Evolutionary conservation across 2,797 vertebrate species (phyloP), one percentile per base, ranked within the genome.

Genomic region (Halcyon badia): DNA sequence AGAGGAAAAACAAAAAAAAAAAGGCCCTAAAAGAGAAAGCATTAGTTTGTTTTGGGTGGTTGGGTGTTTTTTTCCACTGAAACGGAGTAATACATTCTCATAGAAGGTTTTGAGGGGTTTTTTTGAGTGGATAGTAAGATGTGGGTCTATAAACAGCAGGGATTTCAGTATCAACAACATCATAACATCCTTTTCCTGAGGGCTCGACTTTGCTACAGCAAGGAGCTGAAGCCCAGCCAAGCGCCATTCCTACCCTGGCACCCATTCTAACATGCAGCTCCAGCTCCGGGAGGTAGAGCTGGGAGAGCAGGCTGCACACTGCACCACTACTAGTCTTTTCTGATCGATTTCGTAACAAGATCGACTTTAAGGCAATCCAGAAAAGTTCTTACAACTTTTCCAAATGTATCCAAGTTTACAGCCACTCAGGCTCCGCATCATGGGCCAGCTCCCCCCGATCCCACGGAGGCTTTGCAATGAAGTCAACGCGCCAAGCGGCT

Each of bases 221-320:
- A 21, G 4, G 22, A 24, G 20, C 35, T 9, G 37, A 37, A 70
- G 57, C 21, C 41, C 37, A 26, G 31, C 9, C 1, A 1, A 39
- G 35, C 12, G 0, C 10, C 14, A 6, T 15, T 58, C 17, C 31
- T 58, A 16, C 28, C 37, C 39, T 14, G 12, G 46, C 11, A 57
- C 31, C 41, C 2, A 4, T 4, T n/a, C 19, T 10, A 33, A 10
- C 0, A 9, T 2, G 2, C 1, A 4, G 12, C 30, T 61, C 22
- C 13, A 15, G 3, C 16, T 11, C 8, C 7, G 17, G 10, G 30
- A 54, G 30, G 77, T 25, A 56, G 49, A 10, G 42, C 46, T 52
- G 41, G 30, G 46, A 14, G 8, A 15, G 30, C 19, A 5, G 18
- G 20, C 30, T 39, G 72, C 31, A 44, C 10, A 0, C 61, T 17